A percentile compares a stretch with the other conserved stretches of the same genome.
Conservation (phyloP, 2,113 vertebrate genomes). For the Cephalopholis sonnerati region DNA sequence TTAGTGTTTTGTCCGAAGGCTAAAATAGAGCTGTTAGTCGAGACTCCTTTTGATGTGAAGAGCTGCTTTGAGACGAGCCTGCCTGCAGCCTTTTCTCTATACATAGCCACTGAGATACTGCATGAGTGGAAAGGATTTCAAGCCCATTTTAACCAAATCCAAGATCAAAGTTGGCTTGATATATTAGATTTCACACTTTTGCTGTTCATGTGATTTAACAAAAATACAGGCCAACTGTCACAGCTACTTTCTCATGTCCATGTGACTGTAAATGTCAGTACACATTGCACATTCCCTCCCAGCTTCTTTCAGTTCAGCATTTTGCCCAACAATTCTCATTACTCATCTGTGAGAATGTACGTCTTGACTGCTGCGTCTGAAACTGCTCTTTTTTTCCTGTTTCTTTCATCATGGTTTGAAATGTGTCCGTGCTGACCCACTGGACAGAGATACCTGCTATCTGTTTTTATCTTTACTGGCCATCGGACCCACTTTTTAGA, state of each 20-base stretch:
- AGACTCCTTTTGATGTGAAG: conserved; percentile 60
- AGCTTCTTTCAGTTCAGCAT: neutral
- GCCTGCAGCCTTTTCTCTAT: conserved; percentile 57
- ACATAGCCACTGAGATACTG: conserved; percentile 47
- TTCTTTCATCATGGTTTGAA: neutral
- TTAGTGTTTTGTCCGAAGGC: conserved; percentile 36
- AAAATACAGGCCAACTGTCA: conserved; percentile 30
- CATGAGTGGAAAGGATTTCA: conserved; percentile 57
- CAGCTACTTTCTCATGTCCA: conserved; percentile 5
- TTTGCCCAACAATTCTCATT: neutral
- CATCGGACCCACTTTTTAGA: conserved; percentile 6
- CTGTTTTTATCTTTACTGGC: conserved; percentile 35
- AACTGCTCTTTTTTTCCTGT: neutral
- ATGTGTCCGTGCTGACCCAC: neutral
- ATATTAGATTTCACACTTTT: conserved; percentile 61
- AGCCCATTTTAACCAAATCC: conserved; percentile 58
- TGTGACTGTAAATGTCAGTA: conserved; percentile 43
- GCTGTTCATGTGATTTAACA: conserved; percentile 49
- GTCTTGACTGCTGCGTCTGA: neutral
- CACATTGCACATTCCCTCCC: neutral
- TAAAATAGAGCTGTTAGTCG: conserved; percentile 42
- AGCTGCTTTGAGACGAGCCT: conserved; percentile 54
- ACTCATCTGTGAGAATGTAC: neutral
- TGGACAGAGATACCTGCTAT: conserved; percentile 12
- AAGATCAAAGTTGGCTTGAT: conserved; percentile 65